phyloP scores from a whole-genome alignment of 2,888 invertebrate species.

The Dasysyrphus albostriatus region DNA sequence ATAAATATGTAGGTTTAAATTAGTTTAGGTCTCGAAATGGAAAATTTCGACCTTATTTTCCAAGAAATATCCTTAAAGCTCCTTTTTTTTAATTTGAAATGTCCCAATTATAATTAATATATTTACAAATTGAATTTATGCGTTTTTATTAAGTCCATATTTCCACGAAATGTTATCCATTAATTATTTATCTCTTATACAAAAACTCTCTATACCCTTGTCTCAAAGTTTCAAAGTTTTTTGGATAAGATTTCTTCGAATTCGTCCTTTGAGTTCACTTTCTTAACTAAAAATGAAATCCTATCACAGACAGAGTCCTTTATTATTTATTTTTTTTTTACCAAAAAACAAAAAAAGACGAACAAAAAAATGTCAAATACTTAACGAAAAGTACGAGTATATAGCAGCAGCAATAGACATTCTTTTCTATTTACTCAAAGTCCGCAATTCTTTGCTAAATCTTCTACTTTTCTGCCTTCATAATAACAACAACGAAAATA shows the following conservation, averaged over 20 bases:
- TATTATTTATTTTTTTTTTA: not conserved
- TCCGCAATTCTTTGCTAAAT: slow-evolving; percentile 45
- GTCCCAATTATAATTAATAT: no score
- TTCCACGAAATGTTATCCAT: not conserved
- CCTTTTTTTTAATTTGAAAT: no score
- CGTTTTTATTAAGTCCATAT: no score
- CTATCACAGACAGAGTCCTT: not conserved
- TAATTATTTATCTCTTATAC: not conserved
- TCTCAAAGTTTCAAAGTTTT: not conserved
- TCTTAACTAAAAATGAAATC: slow-evolving; percentile 5
- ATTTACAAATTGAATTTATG: no score
- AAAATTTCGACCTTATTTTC: no score
- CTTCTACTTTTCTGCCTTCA: slow-evolving; percentile 5
- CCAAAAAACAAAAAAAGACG: slow-evolving; percentile 10
- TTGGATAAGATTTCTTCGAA: not conserved
- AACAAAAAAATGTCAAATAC: slow-evolving; percentile 16
- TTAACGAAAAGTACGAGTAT: not conserved
- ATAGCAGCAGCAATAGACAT: not conserved
- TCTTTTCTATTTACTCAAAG: slow-evolving; percentile 30
- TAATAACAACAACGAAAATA: slow-evolving; percentile 2
- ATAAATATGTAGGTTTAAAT: no score
- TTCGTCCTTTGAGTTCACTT: slow-evolving; percentile 5
- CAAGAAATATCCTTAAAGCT: no score
- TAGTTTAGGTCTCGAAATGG: no score
- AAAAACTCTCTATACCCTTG: not conserved